These are phyloP conservation scores for Macrobrachium nipponense DNA, from an alignment of 1,140 invertebrate species.

Conservation along the genomic window DNA sequence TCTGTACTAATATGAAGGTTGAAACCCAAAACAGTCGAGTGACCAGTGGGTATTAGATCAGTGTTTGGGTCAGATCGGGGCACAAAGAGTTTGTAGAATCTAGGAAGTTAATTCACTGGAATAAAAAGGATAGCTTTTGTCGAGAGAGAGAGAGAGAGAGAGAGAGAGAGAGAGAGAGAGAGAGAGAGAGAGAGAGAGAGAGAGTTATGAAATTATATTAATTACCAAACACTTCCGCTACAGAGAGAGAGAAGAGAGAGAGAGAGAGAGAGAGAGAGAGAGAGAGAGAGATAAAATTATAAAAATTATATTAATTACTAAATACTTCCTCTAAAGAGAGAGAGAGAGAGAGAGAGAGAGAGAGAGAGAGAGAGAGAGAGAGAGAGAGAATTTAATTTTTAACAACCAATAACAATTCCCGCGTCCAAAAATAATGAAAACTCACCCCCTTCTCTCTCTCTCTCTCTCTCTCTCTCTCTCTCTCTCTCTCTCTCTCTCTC, in stretches of 20 bases:
- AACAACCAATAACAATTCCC: not conserved
- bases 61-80: too few relatives aligned
- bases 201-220: too few relatives aligned
- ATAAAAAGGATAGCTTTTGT: not conserved
- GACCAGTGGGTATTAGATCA: too few relatives aligned
- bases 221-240: too few relatives aligned
- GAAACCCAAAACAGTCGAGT: too few relatives aligned
- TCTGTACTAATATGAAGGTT: too few relatives aligned
- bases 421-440: not conserved
- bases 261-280: slow-evolving; percentile 30
- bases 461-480: not conserved
- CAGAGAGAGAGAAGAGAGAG: slow-evolving; percentile 29
- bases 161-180: not conserved
- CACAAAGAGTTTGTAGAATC: not conserved
- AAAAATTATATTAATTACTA: too few relatives aligned
- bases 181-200: slow-evolving; percentile 11
- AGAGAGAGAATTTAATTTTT: slow-evolving; percentile 5
- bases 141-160: not conserved
- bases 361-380: slow-evolving; percentile 30
- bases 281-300: too few relatives aligned
- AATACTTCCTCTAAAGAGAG: not conserved
- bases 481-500: not conserved
- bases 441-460: not conserved
- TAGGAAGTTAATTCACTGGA: not conserved
- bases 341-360: slow-evolving; percentile 27